A percentile compares a stretch with the other conserved stretches of the same genome.
Evolutionary conservation across 2,888 invertebrate species (phyloP).

Genomic region (Meloe dianella): DNA sequence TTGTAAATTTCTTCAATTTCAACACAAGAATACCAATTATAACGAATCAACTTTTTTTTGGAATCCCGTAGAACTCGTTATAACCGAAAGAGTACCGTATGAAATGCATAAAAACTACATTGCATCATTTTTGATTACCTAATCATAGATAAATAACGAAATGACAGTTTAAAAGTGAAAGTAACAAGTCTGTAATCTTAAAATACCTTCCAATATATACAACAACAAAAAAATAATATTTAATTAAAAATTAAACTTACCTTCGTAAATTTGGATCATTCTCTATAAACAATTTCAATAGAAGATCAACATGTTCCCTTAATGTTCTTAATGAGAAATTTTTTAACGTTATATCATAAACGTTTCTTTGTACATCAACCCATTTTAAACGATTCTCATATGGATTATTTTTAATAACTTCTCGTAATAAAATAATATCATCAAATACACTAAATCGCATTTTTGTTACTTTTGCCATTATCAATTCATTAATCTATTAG

Average conservation of each 20-base stretch:
- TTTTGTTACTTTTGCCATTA: conserved; percentile 3
- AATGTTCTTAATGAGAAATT: conserved; percentile 6
- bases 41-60: too few relatives aligned
- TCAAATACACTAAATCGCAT: not conserved
- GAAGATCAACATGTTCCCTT: conserved; percentile 4
- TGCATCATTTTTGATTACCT: too few relatives aligned
- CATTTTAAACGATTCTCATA: conserved; percentile 6
- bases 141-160: not conserved
- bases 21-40: too few relatives aligned
- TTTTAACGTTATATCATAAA: not conserved
- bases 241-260: not conserved
- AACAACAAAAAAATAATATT: not conserved
- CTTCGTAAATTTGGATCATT: not conserved
- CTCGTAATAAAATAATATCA: not conserved
- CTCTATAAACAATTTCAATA: not conserved
- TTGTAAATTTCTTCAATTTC: too few relatives aligned
- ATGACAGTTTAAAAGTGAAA: not conserved
- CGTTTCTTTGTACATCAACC: conserved; percentile 5
- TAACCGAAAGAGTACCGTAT: too few relatives aligned
- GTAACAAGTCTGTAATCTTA: not conserved
- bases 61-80: too few relatives aligned
- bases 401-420: conserved; percentile 8
- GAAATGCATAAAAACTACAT: too few relatives aligned
- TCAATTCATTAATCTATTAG: too few relatives aligned
- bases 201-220: not conserved